Evolutionary conservation across 2,888 invertebrate genomes (phyloP), one percentile per base, ranked within the genome.

Genomic region (Nymphalis urticae): DNA sequence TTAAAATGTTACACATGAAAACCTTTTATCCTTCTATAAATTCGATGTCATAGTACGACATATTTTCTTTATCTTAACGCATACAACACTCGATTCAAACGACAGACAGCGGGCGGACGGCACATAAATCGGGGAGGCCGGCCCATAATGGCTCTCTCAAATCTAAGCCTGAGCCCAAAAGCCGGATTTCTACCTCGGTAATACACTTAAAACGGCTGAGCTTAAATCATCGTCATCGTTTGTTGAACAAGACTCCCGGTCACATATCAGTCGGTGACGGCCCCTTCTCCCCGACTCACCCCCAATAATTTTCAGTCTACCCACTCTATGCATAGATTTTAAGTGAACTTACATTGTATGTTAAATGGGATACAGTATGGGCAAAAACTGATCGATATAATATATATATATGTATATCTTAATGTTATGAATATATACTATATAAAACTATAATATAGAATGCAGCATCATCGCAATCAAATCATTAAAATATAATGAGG

Each of bases 211-310:
- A 92, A 91, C 91, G 90, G 84, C 87, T 85, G 85, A 87, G 92
- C 92, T 89, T 92, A 92, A 92, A 92, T 92, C 92, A 92, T 92
- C 92, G 92, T 92, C 92, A 92, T 89, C 92, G 92, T 92, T 92
- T 92, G 92, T 92, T 92, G 92, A 92, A 91, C 92, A 92, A 92
- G 92, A 92, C 90, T 91, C 90, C 90, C 88, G 91, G 92, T 92
- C 92, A 92, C 92, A 92, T 92, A 92, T 92, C 92, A 92, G 88
- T 79, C 82, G 83, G 84, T 85, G 88, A 85, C 85, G 86, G 82
- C 82, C 76, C 77, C 78, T 79, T 80, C 66, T 61, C 65, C 72
- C 72, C 60, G 17, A 58, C 76, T 64, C 68, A 75, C 76, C 77
- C 73, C 77, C 74, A 84, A 88, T 89, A 88, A 90, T 90, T 90